These are phyloP conservation scores for Muraenolepis orangiensis DNA, from an alignment of 2,797 vertebrate genomes.

Conservation along the genomic window DNA sequence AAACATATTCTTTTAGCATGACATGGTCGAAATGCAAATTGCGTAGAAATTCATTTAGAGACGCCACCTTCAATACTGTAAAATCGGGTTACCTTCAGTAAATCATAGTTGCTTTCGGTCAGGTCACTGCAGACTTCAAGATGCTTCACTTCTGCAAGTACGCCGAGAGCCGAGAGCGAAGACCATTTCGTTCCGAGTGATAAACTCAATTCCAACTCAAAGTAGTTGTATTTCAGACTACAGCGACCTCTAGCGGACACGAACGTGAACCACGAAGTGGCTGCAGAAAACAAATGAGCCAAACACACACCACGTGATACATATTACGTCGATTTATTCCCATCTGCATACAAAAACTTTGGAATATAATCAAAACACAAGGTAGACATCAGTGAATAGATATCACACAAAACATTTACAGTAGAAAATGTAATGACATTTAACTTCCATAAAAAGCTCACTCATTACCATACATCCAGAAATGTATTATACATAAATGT, in stretches of 20 bases:
- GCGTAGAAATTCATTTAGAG: background rate
- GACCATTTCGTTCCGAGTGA: background rate
- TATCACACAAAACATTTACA: conserved; percentile 22
- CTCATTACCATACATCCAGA: conserved; percentile 28
- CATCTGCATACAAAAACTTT: conserved; percentile 47
- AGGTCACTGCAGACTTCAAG: background rate
- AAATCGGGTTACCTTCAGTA: background rate
- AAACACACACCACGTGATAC: background rate
- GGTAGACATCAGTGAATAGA: conserved; percentile 26
- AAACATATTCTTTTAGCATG: background rate
- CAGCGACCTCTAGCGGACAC: conserved; percentile 41
- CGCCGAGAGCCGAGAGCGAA: background rate
- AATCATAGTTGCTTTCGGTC: background rate
- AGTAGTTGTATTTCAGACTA: background rate
- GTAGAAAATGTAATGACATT: conserved; percentile 31
- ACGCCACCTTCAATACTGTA: background rate
- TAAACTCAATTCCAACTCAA: background rate
- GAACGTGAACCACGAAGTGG: background rate
- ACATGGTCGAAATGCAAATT: background rate
- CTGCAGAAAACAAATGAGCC: background rate
- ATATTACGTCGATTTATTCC: conserved; percentile 35
- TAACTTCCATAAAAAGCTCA: conserved; percentile 28
- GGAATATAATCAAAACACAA: conserved; percentile 43
- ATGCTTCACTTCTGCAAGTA: background rate
- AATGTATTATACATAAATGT: conserved; percentile 24